phyloP scores from a whole-genome alignment of 2,113 vertebrate species.

The Sinosuthora webbiana region DNA sequence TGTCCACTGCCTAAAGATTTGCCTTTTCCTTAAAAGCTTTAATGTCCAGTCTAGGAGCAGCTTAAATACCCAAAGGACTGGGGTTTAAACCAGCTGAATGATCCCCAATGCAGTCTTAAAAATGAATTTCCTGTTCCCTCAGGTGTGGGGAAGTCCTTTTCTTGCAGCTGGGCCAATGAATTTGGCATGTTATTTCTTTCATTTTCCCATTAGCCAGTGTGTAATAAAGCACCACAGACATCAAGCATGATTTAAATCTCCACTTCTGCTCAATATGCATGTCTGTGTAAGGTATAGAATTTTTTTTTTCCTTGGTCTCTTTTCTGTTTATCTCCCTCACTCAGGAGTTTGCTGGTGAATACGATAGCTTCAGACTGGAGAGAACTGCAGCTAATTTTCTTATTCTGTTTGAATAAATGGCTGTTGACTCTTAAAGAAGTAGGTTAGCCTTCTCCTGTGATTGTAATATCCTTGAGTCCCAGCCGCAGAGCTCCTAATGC shows the following conservation, averaged over 20 bases:
- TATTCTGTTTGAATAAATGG: background rate
- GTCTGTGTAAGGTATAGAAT: background rate
- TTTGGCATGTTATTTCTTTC: background rate
- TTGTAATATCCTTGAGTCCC: conserved; percentile 33
- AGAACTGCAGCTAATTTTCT: conserved; percentile 9
- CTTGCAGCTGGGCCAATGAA: conserved; percentile 27
- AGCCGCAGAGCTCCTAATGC: conserved; percentile 2
- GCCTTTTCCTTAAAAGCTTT: background rate
- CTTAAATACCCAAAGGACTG: background rate
- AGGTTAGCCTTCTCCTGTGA: conserved; percentile 27
- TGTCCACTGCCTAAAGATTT: background rate
- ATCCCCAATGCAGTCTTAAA: conserved; percentile 6
- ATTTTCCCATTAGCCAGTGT: background rate
- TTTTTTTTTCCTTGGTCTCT: background rate
- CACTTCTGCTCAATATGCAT: background rate
- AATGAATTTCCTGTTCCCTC: conserved; percentile 33
- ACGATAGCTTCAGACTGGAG: background rate
- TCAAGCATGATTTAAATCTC: conserved; percentile 12
- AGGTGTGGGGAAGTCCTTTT: conserved; percentile 7
- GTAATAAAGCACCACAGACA: background rate
- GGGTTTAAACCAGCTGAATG: conserved; percentile 18
- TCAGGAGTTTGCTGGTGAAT: background rate
- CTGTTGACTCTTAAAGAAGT: conserved; percentile 9
- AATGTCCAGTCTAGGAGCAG: background rate
- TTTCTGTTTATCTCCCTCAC: conserved; percentile 1